Evolutionary conservation across 2,888 invertebrate genomes (phyloP), one percentile per base, ranked within the genome.

Genomic region (Tetranychus truncatus): DNA sequence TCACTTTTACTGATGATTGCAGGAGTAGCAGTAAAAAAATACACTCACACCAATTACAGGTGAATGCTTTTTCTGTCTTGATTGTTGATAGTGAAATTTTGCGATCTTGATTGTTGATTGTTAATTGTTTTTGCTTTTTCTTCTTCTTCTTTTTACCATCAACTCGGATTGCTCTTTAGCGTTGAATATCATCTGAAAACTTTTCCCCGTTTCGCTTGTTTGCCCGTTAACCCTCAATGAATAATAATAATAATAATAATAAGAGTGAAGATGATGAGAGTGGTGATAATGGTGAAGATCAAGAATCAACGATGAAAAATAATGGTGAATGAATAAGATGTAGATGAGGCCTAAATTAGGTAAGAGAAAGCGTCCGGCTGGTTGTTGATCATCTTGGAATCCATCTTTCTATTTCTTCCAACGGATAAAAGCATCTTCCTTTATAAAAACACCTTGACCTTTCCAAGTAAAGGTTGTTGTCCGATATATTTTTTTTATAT

Each of bases 161-260:
- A 55, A 3, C 55, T 55, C 34, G 34, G 34, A 34, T 34, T 34
- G 34, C 34, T 34, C 34, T 55, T 55, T 55, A 55, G 9, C 55
- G 15, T 55, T 55, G 15, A 15, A 9, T 9, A 9, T 15, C 55
- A 55, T 15, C 55, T 15, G 55, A 55, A 15, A 15, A 15, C 9
- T 15, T 55, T 55, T 55, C 15, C 1, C 55, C 55, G 55, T 55
- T 55, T 55, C 55, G 55, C 55, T 55, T 55, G 55, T 55, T 34
- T 55, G 55, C 55, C 55, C 55, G 55, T 55, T 55, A 55, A 55
- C 55, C 55, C 55, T 55, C 55, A 55, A 55, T 55, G 55, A 55
- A 15, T 55, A 55, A 15, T 15, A 9, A 55, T 55, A 9, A 55
- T 55, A 15, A 55, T 55, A 1, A 15, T 9, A 15, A 55, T 55